These are phyloP conservation scores for Epirrita christyi DNA, from an alignment of 2,888 invertebrate genomes.

Conservation along the genomic window DNA sequence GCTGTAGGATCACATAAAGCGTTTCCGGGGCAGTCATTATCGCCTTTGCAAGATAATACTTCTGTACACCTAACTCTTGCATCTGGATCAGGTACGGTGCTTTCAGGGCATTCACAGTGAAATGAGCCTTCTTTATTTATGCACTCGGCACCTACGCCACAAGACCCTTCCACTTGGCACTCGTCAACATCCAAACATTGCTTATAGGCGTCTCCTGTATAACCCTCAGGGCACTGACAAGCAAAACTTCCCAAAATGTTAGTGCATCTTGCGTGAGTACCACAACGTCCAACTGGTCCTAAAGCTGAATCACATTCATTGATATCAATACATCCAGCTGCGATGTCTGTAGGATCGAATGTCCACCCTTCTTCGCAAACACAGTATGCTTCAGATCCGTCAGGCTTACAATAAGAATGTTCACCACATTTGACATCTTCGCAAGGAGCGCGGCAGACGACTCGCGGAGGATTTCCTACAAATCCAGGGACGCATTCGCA, in stretches of 20 bases:
- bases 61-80: constrained; percentile 92
- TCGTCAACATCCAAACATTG: constrained; percentile 94
- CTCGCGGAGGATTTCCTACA: constrained; percentile 92
- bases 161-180: constrained; percentile 88
- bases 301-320: constrained; percentile 94
- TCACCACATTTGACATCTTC: constrained; percentile 95
- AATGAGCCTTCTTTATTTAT: constrained; percentile 91
- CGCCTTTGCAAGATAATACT: constrained; percentile 90
- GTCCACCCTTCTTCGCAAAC: constrained; percentile 97
- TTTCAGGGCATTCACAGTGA: constrained; percentile 92
- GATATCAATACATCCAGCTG: constrained; percentile 96
- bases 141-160: constrained; percentile 93
- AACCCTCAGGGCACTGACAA: constrained; percentile 94
- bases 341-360: constrained; percentile 94
- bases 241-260: constrained; percentile 92
- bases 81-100: constrained; percentile 93
- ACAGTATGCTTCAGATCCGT: constrained; percentile 95
- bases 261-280: constrained; percentile 91
- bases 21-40: constrained; percentile 95
- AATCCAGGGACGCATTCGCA: constrained; percentile 94
- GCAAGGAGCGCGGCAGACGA: constrained; percentile 94
- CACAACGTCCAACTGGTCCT: constrained; percentile 93
- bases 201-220: constrained; percentile 92
- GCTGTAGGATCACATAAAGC: constrained; percentile 91
- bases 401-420: constrained; percentile 95